Evolutionary conservation across 2,888 invertebrate species (phyloP), one percentile per base, ranked within the genome.

Genomic region (Koerneria pararmatus): DNA sequence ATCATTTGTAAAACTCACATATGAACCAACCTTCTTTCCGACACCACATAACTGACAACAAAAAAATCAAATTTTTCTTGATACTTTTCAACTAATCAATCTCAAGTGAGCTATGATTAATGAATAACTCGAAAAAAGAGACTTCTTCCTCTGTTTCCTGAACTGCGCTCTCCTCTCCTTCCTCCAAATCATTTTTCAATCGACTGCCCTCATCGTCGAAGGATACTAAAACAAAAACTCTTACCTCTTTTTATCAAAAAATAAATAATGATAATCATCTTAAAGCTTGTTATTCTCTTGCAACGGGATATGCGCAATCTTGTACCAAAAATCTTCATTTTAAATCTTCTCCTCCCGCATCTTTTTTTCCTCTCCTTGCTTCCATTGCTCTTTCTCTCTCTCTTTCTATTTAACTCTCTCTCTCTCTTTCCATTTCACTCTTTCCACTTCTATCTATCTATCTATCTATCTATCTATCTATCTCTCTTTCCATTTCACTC

Each of bases 191-290:
- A 32, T 69, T 74, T 67, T 63, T 69, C 61, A 15, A 59, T 35
- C 64, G 32, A 48, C 62, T 66, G 11, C 24, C 41, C 29, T 62
- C 70, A 35, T 72, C 74, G 15, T 72, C 74, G 67, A 76, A 76
- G n/a, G 76, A 71, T 0, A 76, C 78, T 66, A 66, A 51, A 73
- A 53, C 32, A 2, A 3, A 19, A 19, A 19, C 54, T 54, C 24
- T 24, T 11, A 24, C 15, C 24, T 54, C 24, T 54, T 15, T 54
- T 15, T n/a, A 54, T 19, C 15, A 54, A 54, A 53, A 54, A 54
- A 54, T 15, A n/a, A n/a, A 54, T 19, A 22, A 54, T 54, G 22
- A 54, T 49, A 15, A n/a, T 31, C 34, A 32, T 58, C 19, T 8
- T 1, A 48, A 3, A 49, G 19, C 41, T 41, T 19, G 11, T 41